Base-by-base conservation (phyloP, 2,797 vertebrate species). In the Botia almorhae region DNA sequence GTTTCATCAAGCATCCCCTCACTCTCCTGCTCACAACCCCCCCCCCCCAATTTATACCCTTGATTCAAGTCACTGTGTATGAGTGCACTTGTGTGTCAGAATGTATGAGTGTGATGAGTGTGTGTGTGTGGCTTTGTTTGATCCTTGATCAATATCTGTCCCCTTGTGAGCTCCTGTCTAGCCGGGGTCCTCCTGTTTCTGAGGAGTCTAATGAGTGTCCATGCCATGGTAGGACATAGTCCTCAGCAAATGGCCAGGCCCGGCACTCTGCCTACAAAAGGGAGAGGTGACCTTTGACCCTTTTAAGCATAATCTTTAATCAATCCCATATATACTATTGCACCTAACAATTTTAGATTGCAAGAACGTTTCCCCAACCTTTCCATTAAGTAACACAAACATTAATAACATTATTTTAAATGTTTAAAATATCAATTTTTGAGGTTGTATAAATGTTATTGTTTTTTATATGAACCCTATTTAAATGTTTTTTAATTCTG, bases 31-130 rank as follows among this genome's bases (percentile, higher is more conserved):
- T 85, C 89, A 86, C 87, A 88, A n/a, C n/a, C n/a, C n/a, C n/a
- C n/a, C n/a, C 87, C 88, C 89, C 76, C 89, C 91, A 92, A 91
- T 93, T 92, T 92, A 88, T 89, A 90, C 90, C 87, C 84, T 87
- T 93, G 92, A 93, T 93, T 92, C 92, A 91, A 89, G 92, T 91
- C 92, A 90, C 88, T 82, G 69, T 74, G 70, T 69, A 29, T 36
- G 43, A 75, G 77, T 84, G 70, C 56, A 64, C 39, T 65, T 69
- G 60, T 81, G 69, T 84, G 74, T 82, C 23, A 76, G 76, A 80
- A 74, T 83, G 75, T 64, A 61, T 64, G 63, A 75, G 81, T 80
- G 64, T 80, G 74, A 51, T 81, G 50, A 74, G 76, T 75, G 78
- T 84, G 81, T 82, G 69, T 79, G 72, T 74, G 69, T n/a, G n/a